Conservation (phyloP, 2,888 invertebrate genomes). For the Metacarcinus magister region DNA sequence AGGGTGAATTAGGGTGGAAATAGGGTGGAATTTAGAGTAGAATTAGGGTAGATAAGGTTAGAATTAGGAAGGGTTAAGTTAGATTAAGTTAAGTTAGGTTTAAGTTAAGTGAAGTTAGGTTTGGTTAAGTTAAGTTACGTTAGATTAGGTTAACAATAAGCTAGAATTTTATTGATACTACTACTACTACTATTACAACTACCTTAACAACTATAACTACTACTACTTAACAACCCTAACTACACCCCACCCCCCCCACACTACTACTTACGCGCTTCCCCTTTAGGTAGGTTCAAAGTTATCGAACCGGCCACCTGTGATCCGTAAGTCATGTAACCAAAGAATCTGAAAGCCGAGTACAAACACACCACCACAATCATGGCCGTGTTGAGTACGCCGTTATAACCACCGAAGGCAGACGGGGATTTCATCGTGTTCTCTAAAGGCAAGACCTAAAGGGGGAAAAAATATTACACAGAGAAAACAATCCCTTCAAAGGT, state of each 20-base stretch:
- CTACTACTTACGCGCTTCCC: slow-evolving; percentile 76
- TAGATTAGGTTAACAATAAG: background rate
- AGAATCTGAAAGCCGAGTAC: slow-evolving; percentile 94
- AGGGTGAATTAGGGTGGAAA: no score
- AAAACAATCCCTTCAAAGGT: background rate
- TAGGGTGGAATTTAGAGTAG: no score
- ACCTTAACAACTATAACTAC: no score
- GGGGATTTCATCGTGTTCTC: slow-evolving; percentile 96
- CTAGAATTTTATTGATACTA: background rate
- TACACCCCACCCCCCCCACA: background rate
- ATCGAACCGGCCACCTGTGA: slow-evolving; percentile 92
- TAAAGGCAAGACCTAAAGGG: slow-evolving; percentile 92
- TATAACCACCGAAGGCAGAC: slow-evolving; percentile 92
- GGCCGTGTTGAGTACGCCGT: slow-evolving; percentile 94
- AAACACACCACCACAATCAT: slow-evolving; percentile 93
- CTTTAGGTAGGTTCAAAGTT: slow-evolving; percentile 91
- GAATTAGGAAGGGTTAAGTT: no score
- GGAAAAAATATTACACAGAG: background rate
- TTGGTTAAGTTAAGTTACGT: no score
- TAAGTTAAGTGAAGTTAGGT: background rate
- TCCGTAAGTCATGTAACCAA: slow-evolving; percentile 95
- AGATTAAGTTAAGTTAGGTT: no score
- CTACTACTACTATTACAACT: background rate
- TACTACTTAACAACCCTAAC: no score
- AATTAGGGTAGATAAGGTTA: no score